Percentiles rank a stretch among this genome's conserved stretches.
phyloP scores from a whole-genome alignment of 2,888 invertebrate genomes.

The Rhodophaea formosa region DNA sequence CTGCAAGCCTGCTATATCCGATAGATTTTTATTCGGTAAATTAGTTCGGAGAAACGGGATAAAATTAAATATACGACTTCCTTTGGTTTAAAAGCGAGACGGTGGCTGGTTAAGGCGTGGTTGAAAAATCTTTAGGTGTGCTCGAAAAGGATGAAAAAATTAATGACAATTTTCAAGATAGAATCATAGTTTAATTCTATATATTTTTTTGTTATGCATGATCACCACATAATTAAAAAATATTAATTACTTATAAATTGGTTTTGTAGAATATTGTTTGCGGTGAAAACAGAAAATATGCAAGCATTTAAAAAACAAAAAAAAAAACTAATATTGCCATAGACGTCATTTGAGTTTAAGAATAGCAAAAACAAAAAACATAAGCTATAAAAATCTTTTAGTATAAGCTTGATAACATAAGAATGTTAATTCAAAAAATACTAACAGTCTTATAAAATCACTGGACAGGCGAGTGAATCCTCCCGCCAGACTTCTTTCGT shows the following conservation, averaged over 20 bases:
- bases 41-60: conserved; percentile 64
- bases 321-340: too few relatives aligned
- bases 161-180: neutral
- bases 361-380: too few relatives aligned
- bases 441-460: conserved; percentile 13
- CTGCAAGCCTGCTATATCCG: conserved; percentile 42
- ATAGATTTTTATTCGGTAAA: conserved; percentile 64
- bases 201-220: too few relatives aligned
- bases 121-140: conserved; percentile 7
- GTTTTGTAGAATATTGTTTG: too few relatives aligned
- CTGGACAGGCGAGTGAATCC: neutral
- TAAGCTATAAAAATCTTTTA: neutral
- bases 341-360: too few relatives aligned
- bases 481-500: conserved; percentile 16
- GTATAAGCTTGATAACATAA: neutral
- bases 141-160: conserved; percentile 38
- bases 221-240: too few relatives aligned
- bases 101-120: conserved; percentile 9
- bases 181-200: too few relatives aligned
- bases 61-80: conserved; percentile 63
- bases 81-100: conserved; percentile 63
- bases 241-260: too few relatives aligned
- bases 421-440: neutral
- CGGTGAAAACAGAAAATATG: too few relatives aligned
- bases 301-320: too few relatives aligned